Conservation (phyloP, 2,113 vertebrate genomes). For the Periophthalmodon schlosseri region DNA sequence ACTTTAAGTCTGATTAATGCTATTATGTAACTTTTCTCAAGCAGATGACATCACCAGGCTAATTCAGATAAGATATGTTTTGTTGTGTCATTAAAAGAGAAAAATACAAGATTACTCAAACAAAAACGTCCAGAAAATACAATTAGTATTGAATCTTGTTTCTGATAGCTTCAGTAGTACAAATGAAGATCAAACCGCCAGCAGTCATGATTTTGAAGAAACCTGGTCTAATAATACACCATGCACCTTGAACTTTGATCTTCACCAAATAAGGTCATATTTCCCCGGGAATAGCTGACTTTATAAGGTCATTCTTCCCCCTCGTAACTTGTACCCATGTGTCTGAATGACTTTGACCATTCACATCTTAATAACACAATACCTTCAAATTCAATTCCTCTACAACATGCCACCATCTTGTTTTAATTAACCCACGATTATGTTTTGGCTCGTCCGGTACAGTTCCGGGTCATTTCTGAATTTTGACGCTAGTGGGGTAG, state of each 20-base stretch:
- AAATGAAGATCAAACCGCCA: too few relatives aligned
- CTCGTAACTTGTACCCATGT: background rate
- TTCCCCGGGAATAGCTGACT: background rate
- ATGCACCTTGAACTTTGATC: background rate
- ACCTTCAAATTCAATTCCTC: background rate
- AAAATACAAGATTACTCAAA: too few relatives aligned
- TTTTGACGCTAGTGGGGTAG: slow-evolving; percentile 18
- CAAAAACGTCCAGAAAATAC: too few relatives aligned
- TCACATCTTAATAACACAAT: background rate
- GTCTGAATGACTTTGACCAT: background rate
- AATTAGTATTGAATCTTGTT: too few relatives aligned
- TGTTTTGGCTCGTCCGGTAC: background rate
- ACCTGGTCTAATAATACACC: background rate
- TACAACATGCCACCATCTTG: slow-evolving; percentile 2
- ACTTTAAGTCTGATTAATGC: too few relatives aligned
- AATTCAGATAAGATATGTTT: too few relatives aligned
- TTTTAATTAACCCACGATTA: slow-evolving; percentile 18
- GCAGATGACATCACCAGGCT: too few relatives aligned
- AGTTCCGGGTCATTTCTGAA: background rate
- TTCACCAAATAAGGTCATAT: background rate
- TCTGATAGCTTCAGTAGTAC: too few relatives aligned
- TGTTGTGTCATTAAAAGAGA: too few relatives aligned
- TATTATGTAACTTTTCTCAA: too few relatives aligned
- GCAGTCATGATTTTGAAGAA: too few relatives aligned
- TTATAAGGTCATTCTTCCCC: background rate